These are phyloP conservation scores for Varecia variegata DNA, from an alignment of 2,797 vertebrate genomes.

Conservation along the genomic window DNA sequence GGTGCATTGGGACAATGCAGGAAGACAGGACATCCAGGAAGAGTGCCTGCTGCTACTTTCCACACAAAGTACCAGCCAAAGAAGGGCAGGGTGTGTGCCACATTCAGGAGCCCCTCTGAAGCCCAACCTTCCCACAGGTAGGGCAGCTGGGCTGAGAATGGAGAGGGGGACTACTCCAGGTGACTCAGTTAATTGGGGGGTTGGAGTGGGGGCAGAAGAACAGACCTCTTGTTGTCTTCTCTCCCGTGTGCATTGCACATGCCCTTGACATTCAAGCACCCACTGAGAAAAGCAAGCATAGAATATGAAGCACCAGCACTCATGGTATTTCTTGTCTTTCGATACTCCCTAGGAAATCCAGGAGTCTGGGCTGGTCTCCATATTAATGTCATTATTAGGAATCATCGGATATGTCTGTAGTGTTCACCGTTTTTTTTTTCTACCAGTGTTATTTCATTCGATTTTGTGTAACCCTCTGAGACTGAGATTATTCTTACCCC, in stretches of 20 bases:
- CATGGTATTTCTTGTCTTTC: rapidly evolving
- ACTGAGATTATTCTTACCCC: neutral
- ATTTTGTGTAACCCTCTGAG: neutral
- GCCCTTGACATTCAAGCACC: neutral
- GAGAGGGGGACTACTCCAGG: too few species aligned
- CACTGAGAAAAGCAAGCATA: neutral
- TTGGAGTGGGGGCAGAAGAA: neutral
- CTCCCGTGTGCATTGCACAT: rapidly evolving
- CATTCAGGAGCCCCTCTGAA: neutral
- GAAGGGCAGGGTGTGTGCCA: neutral
- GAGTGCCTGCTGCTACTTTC: too few species aligned
- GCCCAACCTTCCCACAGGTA: neutral
- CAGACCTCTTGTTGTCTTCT: neutral
- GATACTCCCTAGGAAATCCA: neutral
- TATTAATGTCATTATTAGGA: neutral
- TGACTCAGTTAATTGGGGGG: neutral
- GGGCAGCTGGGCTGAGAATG: neutral
- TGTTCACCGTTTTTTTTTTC: neutral
- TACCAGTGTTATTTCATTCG: neutral
- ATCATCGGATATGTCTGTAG: neutral
- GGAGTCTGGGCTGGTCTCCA: neutral
- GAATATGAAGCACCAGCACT: neutral
- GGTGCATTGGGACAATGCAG: neutral
- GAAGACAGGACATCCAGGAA: neutral
- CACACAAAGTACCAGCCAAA: neutral